phyloP scores from a whole-genome alignment of 1,140 invertebrate genomes.

The Lasaia peninsularis region DNA sequence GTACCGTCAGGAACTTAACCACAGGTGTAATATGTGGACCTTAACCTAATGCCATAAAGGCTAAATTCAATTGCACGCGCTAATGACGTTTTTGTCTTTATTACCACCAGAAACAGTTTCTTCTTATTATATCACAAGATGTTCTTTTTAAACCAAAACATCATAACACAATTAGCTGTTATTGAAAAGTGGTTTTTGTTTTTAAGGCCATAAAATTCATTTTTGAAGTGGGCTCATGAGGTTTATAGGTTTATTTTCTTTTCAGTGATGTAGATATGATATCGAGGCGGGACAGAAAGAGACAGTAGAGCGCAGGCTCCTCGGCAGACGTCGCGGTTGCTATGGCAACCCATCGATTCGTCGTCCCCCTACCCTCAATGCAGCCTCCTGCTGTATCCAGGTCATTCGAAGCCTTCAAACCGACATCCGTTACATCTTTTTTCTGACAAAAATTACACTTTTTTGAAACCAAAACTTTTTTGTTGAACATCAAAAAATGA shows the following conservation, averaged over 20 bases:
- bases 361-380: conserved; percentile 45
- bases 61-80: conserved; percentile 26
- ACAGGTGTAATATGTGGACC: conserved; percentile 34
- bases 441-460: not conserved
- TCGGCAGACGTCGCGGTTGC: conserved; percentile 74
- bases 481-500: too few species aligned
- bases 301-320: conserved; percentile 74
- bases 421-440: conserved; percentile 16
- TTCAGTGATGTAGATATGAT: conserved; percentile 54
- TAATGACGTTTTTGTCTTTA: conserved; percentile 57
- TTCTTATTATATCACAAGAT: conserved; percentile 68
- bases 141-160: conserved; percentile 26
- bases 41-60: conserved; percentile 28
- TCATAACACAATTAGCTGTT: not conserved
- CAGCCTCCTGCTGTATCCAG: conserved; percentile 67
- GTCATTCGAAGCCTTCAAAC: conserved; percentile 52
- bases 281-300: conserved; percentile 68
- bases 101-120: conserved; percentile 54
- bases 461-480: not conserved
- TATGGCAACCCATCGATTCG: conserved; percentile 73
- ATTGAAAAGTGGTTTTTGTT: conserved; percentile 17
- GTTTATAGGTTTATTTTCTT: conserved; percentile 22
- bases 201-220: not conserved
- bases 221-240: conserved; percentile 10
- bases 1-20: conserved; percentile 42